A percentile compares a stretch with the other conserved stretches of the same genome.
These are phyloP conservation scores for Hypena proboscidalis DNA, from an alignment of 2,888 invertebrate genomes.

Conservation along the genomic window DNA sequence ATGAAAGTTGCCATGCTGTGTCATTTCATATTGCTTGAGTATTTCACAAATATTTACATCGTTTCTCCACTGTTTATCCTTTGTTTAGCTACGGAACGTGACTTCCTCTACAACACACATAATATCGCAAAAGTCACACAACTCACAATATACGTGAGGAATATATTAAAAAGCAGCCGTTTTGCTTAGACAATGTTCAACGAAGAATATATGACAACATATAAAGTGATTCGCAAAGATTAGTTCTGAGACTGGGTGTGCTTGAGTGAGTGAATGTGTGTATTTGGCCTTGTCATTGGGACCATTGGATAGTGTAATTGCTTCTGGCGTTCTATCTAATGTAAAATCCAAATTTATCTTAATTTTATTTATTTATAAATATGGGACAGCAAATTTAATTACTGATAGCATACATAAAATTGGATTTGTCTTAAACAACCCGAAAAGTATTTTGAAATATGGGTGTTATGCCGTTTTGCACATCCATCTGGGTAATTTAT, in stretches of 20 bases:
- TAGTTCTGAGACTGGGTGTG: background rate
- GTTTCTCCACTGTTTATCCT: constrained; percentile 20
- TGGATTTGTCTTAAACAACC: too few species aligned
- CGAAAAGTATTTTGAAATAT: too few species aligned
- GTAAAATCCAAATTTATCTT: too few species aligned
- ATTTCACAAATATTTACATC: constrained; percentile 27
- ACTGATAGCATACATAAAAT: too few species aligned
- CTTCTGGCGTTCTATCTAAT: too few species aligned
- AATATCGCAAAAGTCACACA: constrained; percentile 32
- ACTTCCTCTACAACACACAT: constrained; percentile 33
- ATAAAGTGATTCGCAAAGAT: background rate
- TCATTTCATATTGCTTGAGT: constrained; percentile 15
- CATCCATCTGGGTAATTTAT: too few species aligned
- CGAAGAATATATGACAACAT: background rate
- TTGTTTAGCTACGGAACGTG: constrained; percentile 30
- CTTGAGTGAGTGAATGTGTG: too few species aligned
- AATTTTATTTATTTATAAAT: too few species aligned
- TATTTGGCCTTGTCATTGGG: too few species aligned
- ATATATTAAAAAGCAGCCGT: constrained; percentile 23
- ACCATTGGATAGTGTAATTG: too few species aligned
- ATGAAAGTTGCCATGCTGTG: constrained; percentile 3
- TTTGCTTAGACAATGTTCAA: constrained; percentile 24
- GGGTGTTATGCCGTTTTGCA: too few species aligned
- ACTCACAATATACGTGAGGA: constrained; percentile 25
- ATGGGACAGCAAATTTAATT: too few species aligned